Conservation (phyloP, 2,797 vertebrate genomes). For the Sitta carolinensis region DNA sequence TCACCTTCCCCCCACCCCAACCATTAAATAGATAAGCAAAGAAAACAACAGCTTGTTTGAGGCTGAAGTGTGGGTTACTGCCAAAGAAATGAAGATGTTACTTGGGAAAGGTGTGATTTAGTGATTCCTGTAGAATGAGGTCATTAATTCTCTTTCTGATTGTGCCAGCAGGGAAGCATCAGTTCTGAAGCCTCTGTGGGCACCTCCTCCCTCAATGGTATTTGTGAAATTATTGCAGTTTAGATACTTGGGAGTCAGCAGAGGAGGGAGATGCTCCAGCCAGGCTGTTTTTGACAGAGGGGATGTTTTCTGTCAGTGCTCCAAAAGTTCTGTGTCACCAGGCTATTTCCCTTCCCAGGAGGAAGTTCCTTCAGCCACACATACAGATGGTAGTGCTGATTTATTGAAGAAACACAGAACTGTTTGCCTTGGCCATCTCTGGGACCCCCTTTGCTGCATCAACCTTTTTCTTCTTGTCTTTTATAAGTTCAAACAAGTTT, state of each 20-base stretch:
- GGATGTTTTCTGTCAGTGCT: not conserved
- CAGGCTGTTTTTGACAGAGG: not conserved
- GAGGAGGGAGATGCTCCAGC: not conserved
- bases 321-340: not conserved
- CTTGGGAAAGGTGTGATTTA: not conserved
- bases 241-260: not conserved
- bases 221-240: not conserved
- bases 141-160: not conserved
- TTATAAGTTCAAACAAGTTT: not conserved
- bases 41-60: not conserved
- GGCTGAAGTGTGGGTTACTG: not conserved
- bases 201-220: not conserved
- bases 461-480: not conserved
- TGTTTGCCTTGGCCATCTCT: not conserved
- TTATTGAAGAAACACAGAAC: not conserved
- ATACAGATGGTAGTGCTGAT: not conserved
- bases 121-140: not conserved
- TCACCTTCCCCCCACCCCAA: accelerated
- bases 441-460: not conserved
- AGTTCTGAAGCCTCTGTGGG: not conserved
- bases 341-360: not conserved
- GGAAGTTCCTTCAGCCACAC: not conserved
- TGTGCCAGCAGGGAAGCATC: not conserved
- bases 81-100: not conserved
- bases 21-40: not conserved